These are phyloP conservation scores for Pandion haliaetus DNA, from an alignment of 2,113 vertebrate genomes.

Conservation along the genomic window DNA sequence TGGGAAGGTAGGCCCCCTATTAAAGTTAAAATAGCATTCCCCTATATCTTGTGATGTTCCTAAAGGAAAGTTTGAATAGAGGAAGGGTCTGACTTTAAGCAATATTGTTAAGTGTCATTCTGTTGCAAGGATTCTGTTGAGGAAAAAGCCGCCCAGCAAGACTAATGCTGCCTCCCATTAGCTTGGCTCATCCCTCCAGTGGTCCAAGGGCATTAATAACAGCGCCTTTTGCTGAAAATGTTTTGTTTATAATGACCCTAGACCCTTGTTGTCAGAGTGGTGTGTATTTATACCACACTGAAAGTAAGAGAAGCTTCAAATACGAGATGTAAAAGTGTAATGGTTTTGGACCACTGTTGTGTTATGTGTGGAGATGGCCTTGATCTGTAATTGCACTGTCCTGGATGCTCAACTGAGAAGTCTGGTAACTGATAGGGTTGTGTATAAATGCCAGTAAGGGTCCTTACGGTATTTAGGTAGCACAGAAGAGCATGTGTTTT, in stretches of 20 bases:
- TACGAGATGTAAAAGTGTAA: background rate
- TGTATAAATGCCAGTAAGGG: background rate
- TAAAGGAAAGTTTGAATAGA: background rate
- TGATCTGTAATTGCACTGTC: background rate
- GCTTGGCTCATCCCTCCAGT: background rate
- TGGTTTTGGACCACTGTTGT: background rate
- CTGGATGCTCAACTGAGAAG: background rate
- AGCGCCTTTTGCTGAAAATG: background rate
- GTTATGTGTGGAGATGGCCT: background rate
- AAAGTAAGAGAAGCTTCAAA: background rate
- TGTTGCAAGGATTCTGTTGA: background rate
- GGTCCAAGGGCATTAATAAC: background rate
- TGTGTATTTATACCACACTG: background rate
- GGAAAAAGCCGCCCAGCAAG: background rate
- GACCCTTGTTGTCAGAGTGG: background rate
- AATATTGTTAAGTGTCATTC: background rate
- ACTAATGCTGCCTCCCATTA: background rate
- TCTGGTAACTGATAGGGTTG: background rate
- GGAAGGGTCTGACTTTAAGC: background rate
- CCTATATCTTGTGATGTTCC: background rate
- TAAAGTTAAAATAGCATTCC: background rate
- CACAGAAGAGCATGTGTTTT: background rate
- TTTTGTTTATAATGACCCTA: background rate
- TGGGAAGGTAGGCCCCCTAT: background rate
- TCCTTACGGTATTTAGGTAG: background rate